Evolutionary conservation across 2,113 vertebrate genomes (phyloP), one percentile per base, ranked within the genome.

Genomic region (Chaenocephalus aceratus): DNA sequence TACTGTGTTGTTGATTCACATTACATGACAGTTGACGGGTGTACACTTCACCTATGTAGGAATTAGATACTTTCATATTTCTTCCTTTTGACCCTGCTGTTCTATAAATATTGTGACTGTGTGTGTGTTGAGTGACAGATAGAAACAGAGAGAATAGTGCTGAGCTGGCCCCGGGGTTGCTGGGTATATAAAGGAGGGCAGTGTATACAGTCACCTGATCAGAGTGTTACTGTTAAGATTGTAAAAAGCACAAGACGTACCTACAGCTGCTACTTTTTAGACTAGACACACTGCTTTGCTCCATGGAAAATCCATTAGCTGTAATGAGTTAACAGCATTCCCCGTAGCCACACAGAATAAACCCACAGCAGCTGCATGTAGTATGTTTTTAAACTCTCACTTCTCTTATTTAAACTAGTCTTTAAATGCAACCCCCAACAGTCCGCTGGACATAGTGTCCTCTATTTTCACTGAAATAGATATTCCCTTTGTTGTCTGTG

Each of bases 401-500:
- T 77, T 80, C 57, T 78, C 62, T 82, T 85, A 86, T 89, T 93
- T 82, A 92, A 95, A 89, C 67, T 52, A 58, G 76, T 79, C 87
- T 90, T 87, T 89, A 84, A 91, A 92, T 73, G 84, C 86, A 81
- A 82, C 77, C 60, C 52, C 77, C 77, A 46, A 34, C 72, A 59
- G 72, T 85, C 81, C 81, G 89, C 66, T 86, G 89, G 93, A 92
- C 87, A 83, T 79, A 90, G 90, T 84, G 87, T 92, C 86, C 87
- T 91, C 92, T 90, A 86, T 93, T 94, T 90, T 89, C 92, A 90
- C 89, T 86, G 91, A 94, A 95, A 94, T 92, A 95, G 92, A 95
- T 94, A 94, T 94, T 94, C 92, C 91, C 92, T 90, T 89, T 95
- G 93, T 95, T 95, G 93, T 95, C 94, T 87, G 85, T 88, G 87